Evolutionary conservation across 64 coral and sea anemone genomes (phyloP), one percentile per base, ranked within the genome.

Genomic region (Cladopsammia gracilis): DNA sequence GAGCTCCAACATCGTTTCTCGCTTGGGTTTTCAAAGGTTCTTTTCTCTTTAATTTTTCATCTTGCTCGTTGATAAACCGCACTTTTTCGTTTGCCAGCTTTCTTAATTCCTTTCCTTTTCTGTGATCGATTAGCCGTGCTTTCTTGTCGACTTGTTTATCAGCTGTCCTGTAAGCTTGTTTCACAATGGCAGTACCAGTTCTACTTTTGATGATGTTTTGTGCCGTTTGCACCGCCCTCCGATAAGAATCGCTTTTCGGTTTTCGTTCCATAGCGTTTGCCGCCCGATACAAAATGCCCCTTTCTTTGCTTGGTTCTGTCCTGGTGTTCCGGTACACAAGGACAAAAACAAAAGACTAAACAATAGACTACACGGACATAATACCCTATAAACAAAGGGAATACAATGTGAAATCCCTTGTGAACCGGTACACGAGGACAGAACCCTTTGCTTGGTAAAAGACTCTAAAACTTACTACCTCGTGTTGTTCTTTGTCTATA

Each of bases 61-160:
- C 51, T 25, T 87, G 84, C 8, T 87, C 67, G 20, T 87, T 51
- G 19, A 87, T 71, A 87, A 87, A 73, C 13, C 50, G 84, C 4
- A 4, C 53, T 52, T 50, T 87, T 10, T 87, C 84, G 25, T 24
- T 16, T 4, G 65, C 66, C 12, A 87, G 49, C 25, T 87, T 87
- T 71, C 84, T 87, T n/a, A 71, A 9, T 53, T 72, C 47, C 20
- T 86, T 86, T 20, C 51, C 68, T 52, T 86, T 64, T 12, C 23
- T 70, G 19, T 69, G 43, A 0, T 68, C 49, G 7, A 86, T 54
- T 5, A 87, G 50, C 42, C 53, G 46, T 52, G 50, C 48, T 47
- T 48, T 87, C 14, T 72, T 87, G 19, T 71, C 84, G 1, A 56
- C 3, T 51, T 52, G 19, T 3, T 34, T 7, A 26, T 87, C 84